phyloP scores from a whole-genome alignment of 1,140 invertebrate species.

The Zaprionus gabonicus region DNA sequence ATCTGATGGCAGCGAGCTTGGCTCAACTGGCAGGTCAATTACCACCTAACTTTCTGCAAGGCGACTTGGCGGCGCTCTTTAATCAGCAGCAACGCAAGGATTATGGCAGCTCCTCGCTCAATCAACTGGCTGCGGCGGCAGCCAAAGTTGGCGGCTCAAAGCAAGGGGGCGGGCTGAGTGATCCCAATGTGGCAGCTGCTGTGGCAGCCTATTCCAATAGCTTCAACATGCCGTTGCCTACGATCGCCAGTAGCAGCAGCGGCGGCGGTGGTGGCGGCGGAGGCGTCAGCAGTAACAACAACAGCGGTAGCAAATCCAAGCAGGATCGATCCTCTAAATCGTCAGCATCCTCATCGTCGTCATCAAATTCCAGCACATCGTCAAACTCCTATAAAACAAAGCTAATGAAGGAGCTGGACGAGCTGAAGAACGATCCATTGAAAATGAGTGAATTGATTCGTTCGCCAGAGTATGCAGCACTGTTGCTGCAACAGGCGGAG shows the following conservation, averaged over 20 bases:
- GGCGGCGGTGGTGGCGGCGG: not conserved
- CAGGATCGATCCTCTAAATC: slow-evolving; percentile 70
- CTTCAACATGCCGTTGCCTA: slow-evolving; percentile 73
- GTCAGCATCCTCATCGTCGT: slow-evolving; percentile 68
- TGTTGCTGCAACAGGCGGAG: slow-evolving; percentile 81
- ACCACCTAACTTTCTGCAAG: slow-evolving; percentile 76
- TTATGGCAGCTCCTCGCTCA: slow-evolving; percentile 76
- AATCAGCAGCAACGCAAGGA: slow-evolving; percentile 77
- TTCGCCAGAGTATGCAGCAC: slow-evolving; percentile 79
- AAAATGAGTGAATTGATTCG: slow-evolving; percentile 83
- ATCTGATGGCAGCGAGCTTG: slow-evolving; percentile 81
- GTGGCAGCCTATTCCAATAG: slow-evolving; percentile 79
- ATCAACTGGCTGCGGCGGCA: slow-evolving; percentile 77
- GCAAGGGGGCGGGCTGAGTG: slow-evolving; percentile 54
- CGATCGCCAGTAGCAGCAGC: slow-evolving; percentile 18
- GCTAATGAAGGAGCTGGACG: slow-evolving; percentile 82
- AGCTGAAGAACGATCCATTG: slow-evolving; percentile 80
- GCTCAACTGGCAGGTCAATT: slow-evolving; percentile 77
- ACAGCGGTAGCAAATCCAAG: slow-evolving; percentile 62
- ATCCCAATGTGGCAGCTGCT: slow-evolving; percentile 78
- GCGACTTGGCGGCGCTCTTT: slow-evolving; percentile 71
- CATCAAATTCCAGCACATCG: slow-evolving; percentile 68
- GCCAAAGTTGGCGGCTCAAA: slow-evolving; percentile 77
- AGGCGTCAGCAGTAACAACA: slow-evolving; percentile 21
- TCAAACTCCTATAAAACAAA: slow-evolving; percentile 83